Conservation (phyloP, 2,888 invertebrate genomes). For the Gnatocerus cornutus region DNA sequence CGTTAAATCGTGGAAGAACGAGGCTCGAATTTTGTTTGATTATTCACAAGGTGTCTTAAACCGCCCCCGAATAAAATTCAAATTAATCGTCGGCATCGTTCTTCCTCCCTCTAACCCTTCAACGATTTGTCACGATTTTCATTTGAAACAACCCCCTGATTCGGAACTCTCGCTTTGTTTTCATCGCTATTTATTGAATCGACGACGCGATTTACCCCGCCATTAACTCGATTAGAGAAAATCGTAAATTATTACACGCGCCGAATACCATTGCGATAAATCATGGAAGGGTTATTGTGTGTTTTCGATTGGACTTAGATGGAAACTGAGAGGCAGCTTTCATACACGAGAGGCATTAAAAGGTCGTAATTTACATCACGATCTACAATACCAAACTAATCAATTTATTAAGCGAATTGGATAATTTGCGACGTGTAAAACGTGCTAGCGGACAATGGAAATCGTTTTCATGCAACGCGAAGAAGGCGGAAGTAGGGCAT, state of each 20-base stretch:
- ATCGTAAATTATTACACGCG: conserved; percentile 40
- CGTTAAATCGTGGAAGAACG: conserved; percentile 16
- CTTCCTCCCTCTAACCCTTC: conserved; percentile 23
- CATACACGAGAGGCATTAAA: not conserved
- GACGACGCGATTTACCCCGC: conserved; percentile 38
- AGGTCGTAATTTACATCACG: conserved; percentile 22
- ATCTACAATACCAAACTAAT: conserved; percentile 19
- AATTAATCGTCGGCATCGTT: conserved; percentile 33
- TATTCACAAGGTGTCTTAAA: conserved; percentile 33
- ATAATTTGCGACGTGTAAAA: conserved; percentile 14
- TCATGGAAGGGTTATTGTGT: conserved; percentile 25
- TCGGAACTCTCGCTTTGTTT: conserved; percentile 26
- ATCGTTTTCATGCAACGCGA: conserved; percentile 13
- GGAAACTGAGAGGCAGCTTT: no score
- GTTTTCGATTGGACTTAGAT: conserved; percentile 10
- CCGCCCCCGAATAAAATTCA: conserved; percentile 34
- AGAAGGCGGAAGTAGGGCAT: not conserved
- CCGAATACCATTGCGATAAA: conserved; percentile 23
- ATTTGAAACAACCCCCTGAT: conserved; percentile 30
- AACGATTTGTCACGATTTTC: conserved; percentile 43
- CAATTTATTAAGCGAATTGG: conserved; percentile 20
- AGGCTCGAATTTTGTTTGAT: conserved; percentile 32
- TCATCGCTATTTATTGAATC: conserved; percentile 40
- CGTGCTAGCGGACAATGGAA: conserved; percentile 14
- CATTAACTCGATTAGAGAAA: conserved; percentile 44